Conservation (phyloP, 2,113 vertebrate genomes). For the Chloropsis hardwickii region DNA sequence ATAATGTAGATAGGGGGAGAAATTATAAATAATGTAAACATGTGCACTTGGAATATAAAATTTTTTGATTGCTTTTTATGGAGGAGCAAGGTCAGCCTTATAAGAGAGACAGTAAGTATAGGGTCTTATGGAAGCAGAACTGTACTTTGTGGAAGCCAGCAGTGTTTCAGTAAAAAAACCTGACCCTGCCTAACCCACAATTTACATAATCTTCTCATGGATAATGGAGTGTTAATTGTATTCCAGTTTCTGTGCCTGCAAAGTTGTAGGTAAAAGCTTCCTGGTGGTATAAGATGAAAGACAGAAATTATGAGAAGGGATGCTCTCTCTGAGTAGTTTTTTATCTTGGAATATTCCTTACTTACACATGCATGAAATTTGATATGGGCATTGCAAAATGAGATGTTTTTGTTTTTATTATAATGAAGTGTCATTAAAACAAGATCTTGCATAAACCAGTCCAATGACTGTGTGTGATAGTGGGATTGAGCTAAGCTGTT, state of each 20-base stretch:
- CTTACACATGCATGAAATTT: background rate
- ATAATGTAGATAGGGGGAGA: background rate
- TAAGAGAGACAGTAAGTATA: background rate
- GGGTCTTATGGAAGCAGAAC: background rate
- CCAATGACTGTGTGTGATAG: background rate
- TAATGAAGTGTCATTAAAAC: background rate
- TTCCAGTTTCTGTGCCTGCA: background rate
- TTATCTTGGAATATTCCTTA: background rate
- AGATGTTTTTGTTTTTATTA: background rate
- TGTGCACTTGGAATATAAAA: background rate
- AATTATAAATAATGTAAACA: background rate
- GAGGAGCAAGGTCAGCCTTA: background rate
- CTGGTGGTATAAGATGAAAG: background rate
- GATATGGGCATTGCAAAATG: background rate
- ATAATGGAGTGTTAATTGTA: background rate
- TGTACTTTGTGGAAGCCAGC: background rate
- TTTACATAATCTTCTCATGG: constrained; percentile 23
- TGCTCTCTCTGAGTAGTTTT: background rate
- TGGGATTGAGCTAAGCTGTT: background rate
- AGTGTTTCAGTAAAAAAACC: background rate
- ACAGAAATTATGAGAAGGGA: background rate
- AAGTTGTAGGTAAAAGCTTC: background rate
- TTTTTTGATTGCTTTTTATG: background rate
- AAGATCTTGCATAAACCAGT: background rate
- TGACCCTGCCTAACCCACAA: background rate